Evolutionary conservation across 1,140 invertebrate species (phyloP), one percentile per base, ranked within the genome.

Genomic region (Propsilocerus akamusi): DNA sequence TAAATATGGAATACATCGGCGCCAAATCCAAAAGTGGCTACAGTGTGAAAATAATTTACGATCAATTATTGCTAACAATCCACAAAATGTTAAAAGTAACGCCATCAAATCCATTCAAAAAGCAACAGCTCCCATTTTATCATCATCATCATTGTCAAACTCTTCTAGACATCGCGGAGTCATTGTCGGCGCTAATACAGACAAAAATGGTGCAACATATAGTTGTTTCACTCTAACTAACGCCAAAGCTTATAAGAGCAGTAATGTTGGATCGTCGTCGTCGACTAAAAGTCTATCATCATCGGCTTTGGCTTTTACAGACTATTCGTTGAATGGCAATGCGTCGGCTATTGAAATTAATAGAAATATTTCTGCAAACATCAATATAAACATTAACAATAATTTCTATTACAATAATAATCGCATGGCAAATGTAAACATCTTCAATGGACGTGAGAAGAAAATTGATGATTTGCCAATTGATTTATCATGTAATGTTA

Each of bases 11-110:
- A 88, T 89, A 48, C 85, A 89, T 60, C 72, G 86, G 11, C 70
- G 85, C 24, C 85, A 89, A 63, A 87, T 90, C 49, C 85, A 89
- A 63, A 88, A 90, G 70, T 90, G 86, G 86, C 63, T 90, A 49
- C 85, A 87, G 64, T 82, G 80, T 55, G 83, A 88, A 62, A 75
- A 75, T 26, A 78, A 77, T 57, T 64, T 88, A 28, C 71, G 80
- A 55, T 81, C 75, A 47, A 78, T 75, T 48, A 75, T 81, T 47
- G 65, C 73, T 34, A 71, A 75, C 50, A 62, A 56, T 56, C 57
- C 54, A 61, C 65, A 54, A 49, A 61, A 57, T 12, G 53, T 57
- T 49, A 51, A 4, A 54, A 53, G 23, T 46, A 49, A 28, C 52
- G n/a, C 20, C 32, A 50, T 50, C 32, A 50, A 51, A 30, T 46